phyloP scores from a whole-genome alignment of 2,888 invertebrate species.

The Pseudococcus jackbeardsleyi region DNA sequence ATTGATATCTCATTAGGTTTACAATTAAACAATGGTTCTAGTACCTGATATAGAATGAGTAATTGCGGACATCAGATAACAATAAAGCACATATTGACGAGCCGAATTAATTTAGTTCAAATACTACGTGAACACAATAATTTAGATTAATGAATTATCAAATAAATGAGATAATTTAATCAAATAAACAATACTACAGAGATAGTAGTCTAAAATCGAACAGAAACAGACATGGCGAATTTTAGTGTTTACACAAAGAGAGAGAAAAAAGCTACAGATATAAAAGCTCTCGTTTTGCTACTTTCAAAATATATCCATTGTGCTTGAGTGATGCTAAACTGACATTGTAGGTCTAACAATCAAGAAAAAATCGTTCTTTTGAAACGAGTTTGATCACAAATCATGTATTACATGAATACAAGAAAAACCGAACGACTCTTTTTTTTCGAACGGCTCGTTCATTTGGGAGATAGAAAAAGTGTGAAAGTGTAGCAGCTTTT shows the following conservation, averaged over 20 bases:
- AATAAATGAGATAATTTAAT: neutral
- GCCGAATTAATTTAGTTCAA: neutral
- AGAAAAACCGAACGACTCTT: neutral
- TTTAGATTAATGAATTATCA: neutral
- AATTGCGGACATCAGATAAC: slow-evolving; percentile 59
- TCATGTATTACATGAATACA: neutral
- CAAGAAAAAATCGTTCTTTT: neutral
- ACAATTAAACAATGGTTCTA: neutral
- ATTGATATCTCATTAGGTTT: neutral
- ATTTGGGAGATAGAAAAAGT: neutral
- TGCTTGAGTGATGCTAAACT: neutral
- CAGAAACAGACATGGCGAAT: slow-evolving; percentile 59
- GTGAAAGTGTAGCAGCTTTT: neutral
- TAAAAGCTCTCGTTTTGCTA: neutral
- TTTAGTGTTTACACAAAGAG: slow-evolving; percentile 46
- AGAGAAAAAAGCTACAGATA: slow-evolving; percentile 1
- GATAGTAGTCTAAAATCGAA: neutral
- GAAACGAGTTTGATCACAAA: neutral
- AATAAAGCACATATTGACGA: slow-evolving; percentile 12
- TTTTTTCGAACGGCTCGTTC: neutral
- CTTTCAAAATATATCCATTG: neutral
- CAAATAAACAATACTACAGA: slow-evolving; percentile 50
- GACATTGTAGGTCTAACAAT: neutral
- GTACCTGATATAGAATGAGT: slow-evolving; percentile 60
- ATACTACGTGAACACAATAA: neutral